These are phyloP conservation scores for Gymnarchus niloticus DNA, from an alignment of 2,113 vertebrate genomes.

Conservation along the genomic window DNA sequence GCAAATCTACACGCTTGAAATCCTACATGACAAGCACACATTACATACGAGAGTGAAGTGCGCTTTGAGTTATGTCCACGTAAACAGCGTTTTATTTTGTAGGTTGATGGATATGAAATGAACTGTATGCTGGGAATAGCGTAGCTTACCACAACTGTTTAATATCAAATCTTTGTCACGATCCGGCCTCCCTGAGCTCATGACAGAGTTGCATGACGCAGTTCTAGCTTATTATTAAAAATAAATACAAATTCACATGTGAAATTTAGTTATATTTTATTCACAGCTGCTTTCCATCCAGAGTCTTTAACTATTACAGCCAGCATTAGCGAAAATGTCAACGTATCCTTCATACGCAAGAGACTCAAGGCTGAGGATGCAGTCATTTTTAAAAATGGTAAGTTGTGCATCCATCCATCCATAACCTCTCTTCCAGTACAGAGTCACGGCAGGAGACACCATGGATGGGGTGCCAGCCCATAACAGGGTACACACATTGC, in stretches of 20 bases:
- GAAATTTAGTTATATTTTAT: constrained; percentile 10
- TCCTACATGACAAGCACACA: background rate
- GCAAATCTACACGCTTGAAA: background rate
- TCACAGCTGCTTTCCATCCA: constrained; percentile 72
- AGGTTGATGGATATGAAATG: background rate
- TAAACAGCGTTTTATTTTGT: background rate
- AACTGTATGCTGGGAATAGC: background rate
- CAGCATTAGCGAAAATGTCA: constrained; percentile 71
- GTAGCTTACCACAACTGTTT: background rate
- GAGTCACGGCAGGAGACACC: too few species aligned
- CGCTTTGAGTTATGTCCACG: background rate
- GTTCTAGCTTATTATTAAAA: too few species aligned
- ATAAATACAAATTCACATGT: background rate
- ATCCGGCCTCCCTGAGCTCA: background rate
- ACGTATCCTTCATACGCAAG: constrained; percentile 68
- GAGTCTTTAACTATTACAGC: constrained; percentile 73
- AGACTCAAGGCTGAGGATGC: constrained; percentile 70
- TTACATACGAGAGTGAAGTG: background rate
- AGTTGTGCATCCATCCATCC: constrained; percentile 21
- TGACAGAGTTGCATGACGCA: background rate
- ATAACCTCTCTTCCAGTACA: background rate
- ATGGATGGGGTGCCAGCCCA: too few species aligned
- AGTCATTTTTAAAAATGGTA: constrained; percentile 76
- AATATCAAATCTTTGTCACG: background rate
- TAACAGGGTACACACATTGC: background rate